Base-by-base conservation (phyloP, 2,797 vertebrate genomes). In the Ataeniobius toweri region DNA sequence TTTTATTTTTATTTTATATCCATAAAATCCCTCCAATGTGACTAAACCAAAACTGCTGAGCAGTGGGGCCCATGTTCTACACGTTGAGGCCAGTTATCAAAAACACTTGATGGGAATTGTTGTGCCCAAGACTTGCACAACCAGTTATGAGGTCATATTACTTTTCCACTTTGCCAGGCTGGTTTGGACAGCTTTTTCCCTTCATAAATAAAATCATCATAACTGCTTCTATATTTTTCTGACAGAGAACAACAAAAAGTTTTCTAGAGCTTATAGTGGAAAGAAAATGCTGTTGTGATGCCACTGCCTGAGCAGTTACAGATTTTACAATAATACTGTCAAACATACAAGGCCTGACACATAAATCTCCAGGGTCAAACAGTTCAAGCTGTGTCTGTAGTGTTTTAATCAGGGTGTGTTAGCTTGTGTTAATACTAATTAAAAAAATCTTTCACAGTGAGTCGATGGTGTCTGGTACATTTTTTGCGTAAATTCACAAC, bases 221-320 rank as follows among this genome's bases (percentile, higher is more conserved):
- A 36, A 9, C 9, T 10, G 46, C 46, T 51, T 51, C 13, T 51
- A 5, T 20, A 20, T 53, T 22, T 56, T 24, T 56, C 7, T n/a
- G 7, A 5, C 22, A 56, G 55, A 56, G 24, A 56, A 18, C 18
- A 20, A 51, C 50, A 13, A 12, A 51, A 51, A 51, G 50, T 69
- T 73, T 80, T 78, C 22, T 71, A 80, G n/a, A 26, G 44, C 71
- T 78, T 75, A 56, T 50, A 65, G 31, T 58, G 72, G 36, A 71
- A 80, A 50, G 76, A 53, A 67, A 82, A 83, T 48, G 46, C 71
- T 41, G 79, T 71, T 74, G 81, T 72, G 83, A 65, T 67, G 59
- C 41, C 65, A 74, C 56, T 70, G 80, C 70, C 71, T 72, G 51
- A 80, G 67, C 14, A 71, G 46, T 77, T 51, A 68, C 14, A 31